Conservation (phyloP, 1,140 invertebrate species). For the Reticulitermes speratus region DNA sequence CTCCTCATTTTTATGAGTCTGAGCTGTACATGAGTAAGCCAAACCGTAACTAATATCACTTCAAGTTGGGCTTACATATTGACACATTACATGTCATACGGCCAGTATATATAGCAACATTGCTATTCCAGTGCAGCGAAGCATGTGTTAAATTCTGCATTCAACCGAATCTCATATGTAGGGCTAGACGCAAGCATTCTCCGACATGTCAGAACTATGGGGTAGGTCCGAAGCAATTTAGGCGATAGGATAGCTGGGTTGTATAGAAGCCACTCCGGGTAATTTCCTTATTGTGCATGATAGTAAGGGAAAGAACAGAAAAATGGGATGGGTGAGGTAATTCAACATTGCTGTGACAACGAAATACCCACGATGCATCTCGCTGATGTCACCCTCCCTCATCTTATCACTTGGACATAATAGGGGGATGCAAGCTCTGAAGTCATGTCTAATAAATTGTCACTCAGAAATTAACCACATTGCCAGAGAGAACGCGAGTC, state of each 20-base stretch:
- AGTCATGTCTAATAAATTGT: slow-evolving; percentile 5
- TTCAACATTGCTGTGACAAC: slow-evolving; percentile 1
- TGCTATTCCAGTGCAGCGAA: not conserved
- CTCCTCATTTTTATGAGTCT: not conserved
- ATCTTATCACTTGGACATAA: slow-evolving; percentile 11
- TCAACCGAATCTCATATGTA: not conserved
- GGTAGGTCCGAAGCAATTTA: not conserved
- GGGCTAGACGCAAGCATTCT: not conserved
- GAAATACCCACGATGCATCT: not conserved
- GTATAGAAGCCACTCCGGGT: not conserved
- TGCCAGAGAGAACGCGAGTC: not conserved
- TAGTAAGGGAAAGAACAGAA: slow-evolving; percentile 7
- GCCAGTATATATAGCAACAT: not conserved
- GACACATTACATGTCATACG: slow-evolving; percentile 6
- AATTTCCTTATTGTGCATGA: slow-evolving; percentile 13
- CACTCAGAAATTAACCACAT: not conserved
- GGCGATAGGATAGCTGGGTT: not conserved
- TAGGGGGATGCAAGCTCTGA: not conserved
- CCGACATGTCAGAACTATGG: not conserved
- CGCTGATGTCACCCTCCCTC: slow-evolving; percentile 1
- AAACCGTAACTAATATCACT: not conserved
- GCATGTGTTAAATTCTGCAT: not conserved
- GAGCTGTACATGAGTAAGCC: slow-evolving; percentile 17
- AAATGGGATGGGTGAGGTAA: not conserved
- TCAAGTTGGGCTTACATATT: not conserved